phyloP scores from a whole-genome alignment of 2,888 invertebrate genomes.

The Ecliptopera silaceata region DNA sequence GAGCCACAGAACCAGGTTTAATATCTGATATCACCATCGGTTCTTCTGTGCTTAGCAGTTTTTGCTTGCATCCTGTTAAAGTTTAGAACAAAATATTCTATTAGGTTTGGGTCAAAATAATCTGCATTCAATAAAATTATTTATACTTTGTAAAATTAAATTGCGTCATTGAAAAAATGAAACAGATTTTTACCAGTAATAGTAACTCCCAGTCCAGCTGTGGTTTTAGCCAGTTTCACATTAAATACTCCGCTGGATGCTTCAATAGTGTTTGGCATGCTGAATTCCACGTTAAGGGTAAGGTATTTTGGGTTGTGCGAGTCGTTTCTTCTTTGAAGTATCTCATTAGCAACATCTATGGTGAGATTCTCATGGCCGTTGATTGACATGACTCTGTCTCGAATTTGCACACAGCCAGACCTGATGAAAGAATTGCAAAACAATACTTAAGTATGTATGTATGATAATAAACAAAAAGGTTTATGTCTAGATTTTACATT shows the following conservation, averaged over 20 bases:
- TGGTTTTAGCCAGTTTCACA: constrained; percentile 92
- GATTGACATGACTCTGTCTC: constrained; percentile 93
- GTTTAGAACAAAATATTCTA: too few relatives aligned
- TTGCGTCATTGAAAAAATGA: too few relatives aligned
- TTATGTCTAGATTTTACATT: too few relatives aligned
- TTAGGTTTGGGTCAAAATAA: too few relatives aligned
- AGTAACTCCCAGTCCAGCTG: constrained; percentile 94
- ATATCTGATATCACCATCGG: constrained; percentile 95
- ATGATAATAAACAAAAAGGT: too few relatives aligned
- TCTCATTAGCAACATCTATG: constrained; percentile 84
- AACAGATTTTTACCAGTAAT: constrained; percentile 85
- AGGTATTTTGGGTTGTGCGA: constrained; percentile 85
- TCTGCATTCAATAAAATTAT: too few relatives aligned
- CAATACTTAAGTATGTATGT: too few relatives aligned
- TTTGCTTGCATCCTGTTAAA: constrained; percentile 72
- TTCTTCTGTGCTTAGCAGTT: constrained; percentile 83
- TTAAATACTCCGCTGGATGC: constrained; percentile 95
- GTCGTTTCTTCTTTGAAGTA: constrained; percentile 82
- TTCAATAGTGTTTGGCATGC: constrained; percentile 95
- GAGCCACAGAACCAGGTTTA: constrained; percentile 94
- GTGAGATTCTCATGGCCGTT: constrained; percentile 90
- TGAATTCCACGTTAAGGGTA: constrained; percentile 93
- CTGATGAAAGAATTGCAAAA: constrained; percentile 57
- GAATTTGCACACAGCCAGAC: constrained; percentile 88
- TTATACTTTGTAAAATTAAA: too few relatives aligned